Conservation (phyloP, 2,888 invertebrate species). For the Cheilosia vulpina region DNA sequence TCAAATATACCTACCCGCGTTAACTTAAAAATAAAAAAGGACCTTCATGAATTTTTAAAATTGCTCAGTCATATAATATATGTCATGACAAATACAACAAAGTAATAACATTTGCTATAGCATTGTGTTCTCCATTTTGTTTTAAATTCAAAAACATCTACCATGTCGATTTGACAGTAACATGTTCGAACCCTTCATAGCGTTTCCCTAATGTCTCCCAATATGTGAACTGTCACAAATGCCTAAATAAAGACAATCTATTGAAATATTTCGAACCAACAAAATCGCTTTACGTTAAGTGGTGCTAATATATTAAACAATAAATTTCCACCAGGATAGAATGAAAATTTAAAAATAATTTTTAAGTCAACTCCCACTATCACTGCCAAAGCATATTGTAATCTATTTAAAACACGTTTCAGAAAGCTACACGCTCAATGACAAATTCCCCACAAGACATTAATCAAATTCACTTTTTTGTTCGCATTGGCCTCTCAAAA, state of each 20-base stretch:
- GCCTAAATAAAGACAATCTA: constrained; percentile 47
- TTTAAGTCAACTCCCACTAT: constrained; percentile 16
- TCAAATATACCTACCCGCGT: no score
- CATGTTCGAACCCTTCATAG: neutral
- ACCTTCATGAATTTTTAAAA: no score
- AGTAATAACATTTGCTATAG: no score
- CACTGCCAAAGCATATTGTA: constrained; percentile 47
- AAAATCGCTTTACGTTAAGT: constrained; percentile 49
- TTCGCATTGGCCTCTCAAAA: constrained; percentile 26
- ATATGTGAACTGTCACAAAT: constrained; percentile 63
- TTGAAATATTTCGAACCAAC: constrained; percentile 56
- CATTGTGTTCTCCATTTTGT: neutral
- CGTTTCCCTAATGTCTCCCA: constrained; percentile 29
- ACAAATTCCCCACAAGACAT: constrained; percentile 63
- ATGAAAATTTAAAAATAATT: neutral
- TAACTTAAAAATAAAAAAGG: no score
- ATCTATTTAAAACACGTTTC: constrained; percentile 69
- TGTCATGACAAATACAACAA: no score
- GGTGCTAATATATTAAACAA: constrained; percentile 56
- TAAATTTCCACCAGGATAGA: constrained; percentile 12
- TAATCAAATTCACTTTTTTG: constrained; percentile 56
- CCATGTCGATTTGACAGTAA: neutral
- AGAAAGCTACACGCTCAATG: constrained; percentile 53
- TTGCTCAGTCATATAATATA: no score
- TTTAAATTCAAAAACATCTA: neutral